Percentiles rank a stretch among this genome's conserved stretches.
Conservation (phyloP, 2,888 invertebrate genomes). For the Danaus chrysippus region DNA sequence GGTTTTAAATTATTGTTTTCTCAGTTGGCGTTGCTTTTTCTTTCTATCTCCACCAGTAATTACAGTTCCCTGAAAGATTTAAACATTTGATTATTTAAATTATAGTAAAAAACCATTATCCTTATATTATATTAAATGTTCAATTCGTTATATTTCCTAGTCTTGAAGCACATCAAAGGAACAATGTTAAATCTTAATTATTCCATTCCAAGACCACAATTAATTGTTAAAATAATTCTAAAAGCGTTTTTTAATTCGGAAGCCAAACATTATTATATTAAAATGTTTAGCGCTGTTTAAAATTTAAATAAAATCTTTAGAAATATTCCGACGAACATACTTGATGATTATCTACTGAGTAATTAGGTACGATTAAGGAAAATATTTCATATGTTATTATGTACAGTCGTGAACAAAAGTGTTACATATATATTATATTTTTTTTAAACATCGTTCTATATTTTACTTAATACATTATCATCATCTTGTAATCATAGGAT, state of each 20-base stretch:
- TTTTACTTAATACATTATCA: no score
- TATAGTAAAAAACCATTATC: neutral
- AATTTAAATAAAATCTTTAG: neutral
- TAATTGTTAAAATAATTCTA: no score
- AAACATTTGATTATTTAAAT: neutral
- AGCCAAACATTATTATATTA: constrained; percentile 15
- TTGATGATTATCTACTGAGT: neutral
- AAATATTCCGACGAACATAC: constrained; percentile 1
- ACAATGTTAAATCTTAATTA: no score
- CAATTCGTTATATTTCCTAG: neutral
- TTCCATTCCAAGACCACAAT: no score
- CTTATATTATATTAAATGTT: neutral
- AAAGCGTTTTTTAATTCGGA: constrained; percentile 2
- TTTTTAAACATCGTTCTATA: no score
- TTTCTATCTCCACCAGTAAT: neutral
- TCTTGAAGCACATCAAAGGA: no score
- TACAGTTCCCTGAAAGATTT: neutral
- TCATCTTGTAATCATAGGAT: no score
- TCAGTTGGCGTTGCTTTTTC: constrained; percentile 9
- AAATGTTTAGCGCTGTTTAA: constrained; percentile 19
- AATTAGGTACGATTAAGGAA: neutral
- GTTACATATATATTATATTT: neutral
- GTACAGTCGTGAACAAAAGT: neutral
- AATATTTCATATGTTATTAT: neutral
- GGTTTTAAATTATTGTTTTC: constrained; percentile 20